Conservation (phyloP, 2,888 invertebrate species). For the Rhamphomyia laevipes region DNA sequence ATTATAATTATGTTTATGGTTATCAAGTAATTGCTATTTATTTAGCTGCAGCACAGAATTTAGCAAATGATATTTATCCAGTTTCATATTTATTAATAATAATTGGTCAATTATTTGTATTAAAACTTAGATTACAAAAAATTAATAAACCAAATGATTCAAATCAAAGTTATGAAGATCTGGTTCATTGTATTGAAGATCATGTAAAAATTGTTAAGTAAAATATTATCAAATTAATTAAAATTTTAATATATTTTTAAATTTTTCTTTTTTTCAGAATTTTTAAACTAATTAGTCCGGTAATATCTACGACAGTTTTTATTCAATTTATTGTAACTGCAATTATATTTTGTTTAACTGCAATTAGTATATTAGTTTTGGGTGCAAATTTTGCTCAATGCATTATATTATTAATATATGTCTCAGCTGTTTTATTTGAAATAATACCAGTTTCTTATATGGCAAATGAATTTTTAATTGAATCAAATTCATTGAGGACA, state of each 20-base stretch:
- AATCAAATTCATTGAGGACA: constrained; percentile 13
- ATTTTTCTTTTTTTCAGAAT: constrained; percentile 10
- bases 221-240: not conserved
- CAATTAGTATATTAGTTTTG: constrained; percentile 19
- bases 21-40: too few species aligned
- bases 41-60: too few species aligned
- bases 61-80: too few species aligned
- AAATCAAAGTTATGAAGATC: not conserved
- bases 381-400: constrained; percentile 13
- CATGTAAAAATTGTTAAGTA: not conserved
- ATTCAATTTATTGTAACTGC: constrained; percentile 18
- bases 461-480: constrained; percentile 17
- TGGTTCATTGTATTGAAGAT: not conserved
- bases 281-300: constrained; percentile 11
- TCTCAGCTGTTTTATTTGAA: constrained; percentile 17
- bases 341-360: constrained; percentile 16
- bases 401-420: constrained; percentile 14
- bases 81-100: too few species aligned
- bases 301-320: constrained; percentile 19
- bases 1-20: too few species aligned
- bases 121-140: too few species aligned
- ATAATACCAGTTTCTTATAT: constrained; percentile 18
- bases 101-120: too few species aligned
- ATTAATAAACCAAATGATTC: too few species aligned
- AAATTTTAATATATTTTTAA: not conserved